These are phyloP conservation scores for Teinopalpus imperialis DNA, from an alignment of 2,888 invertebrate species.

Conservation along the genomic window DNA sequence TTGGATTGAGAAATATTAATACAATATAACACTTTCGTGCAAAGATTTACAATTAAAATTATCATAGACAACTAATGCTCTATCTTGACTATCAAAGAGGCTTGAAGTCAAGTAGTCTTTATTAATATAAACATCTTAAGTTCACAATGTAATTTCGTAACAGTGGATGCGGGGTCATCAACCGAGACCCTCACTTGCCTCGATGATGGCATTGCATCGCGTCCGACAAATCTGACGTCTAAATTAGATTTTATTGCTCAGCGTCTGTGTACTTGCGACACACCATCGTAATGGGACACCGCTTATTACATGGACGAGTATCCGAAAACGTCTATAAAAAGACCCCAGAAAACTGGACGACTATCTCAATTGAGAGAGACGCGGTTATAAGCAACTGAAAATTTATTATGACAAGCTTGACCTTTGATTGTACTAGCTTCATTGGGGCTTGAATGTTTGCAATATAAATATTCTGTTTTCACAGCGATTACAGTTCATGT, in stretches of 20 bases:
- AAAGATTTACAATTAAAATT: too few species aligned
- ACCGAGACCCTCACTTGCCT: conserved; percentile 58
- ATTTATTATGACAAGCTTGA: conserved; percentile 61
- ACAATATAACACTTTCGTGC: too few species aligned
- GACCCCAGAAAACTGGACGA: conserved; percentile 49
- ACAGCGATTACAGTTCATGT: background rate
- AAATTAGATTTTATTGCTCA: conserved; percentile 81
- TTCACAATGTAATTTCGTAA: conserved; percentile 29
- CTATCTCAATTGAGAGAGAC: conserved; percentile 61
- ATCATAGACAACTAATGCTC: too few species aligned
- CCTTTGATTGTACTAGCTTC: conserved; percentile 46
- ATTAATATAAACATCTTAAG: conserved; percentile 5
- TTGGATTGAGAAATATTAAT: too few species aligned
- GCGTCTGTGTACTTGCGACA: conserved; percentile 62
- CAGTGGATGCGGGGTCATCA: conserved; percentile 59
- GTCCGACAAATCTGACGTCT: conserved; percentile 79
- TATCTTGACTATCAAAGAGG: too few species aligned
- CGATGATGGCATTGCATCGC: conserved; percentile 50
- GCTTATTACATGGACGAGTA: conserved; percentile 28
- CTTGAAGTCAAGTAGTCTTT: conserved; percentile 24
- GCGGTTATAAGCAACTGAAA: conserved; percentile 62
- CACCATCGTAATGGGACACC: conserved; percentile 50
- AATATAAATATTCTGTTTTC: background rate
- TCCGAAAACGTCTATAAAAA: conserved; percentile 19
- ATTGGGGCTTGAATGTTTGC: conserved; percentile 32